Evolutionary conservation across 2,888 invertebrate species (phyloP).

Genomic region (Lymantria dispar): DNA sequence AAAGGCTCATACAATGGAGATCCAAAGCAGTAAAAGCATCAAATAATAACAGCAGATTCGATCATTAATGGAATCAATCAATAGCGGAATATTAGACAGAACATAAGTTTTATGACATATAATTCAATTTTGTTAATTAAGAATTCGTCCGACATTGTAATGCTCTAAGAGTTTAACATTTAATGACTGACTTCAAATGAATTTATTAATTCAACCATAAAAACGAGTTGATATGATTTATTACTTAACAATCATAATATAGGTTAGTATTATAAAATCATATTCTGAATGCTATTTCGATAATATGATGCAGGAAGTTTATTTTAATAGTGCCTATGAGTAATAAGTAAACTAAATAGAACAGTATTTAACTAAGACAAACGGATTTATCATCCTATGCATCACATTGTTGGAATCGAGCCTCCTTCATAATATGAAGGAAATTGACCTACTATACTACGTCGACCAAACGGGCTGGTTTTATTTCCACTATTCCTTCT

Average conservation of each 20-base stretch:
- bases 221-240: conserved; percentile 2
- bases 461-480: too few species aligned
- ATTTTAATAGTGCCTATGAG: too few species aligned
- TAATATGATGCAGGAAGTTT: too few species aligned
- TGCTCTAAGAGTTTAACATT: not conserved
- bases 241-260: not conserved
- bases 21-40: conserved; percentile 12
- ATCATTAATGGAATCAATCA: conserved; percentile 24
- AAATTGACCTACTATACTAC: too few species aligned
- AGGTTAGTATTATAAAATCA: too few species aligned
- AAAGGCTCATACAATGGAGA: conserved; percentile 10
- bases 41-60: conserved; percentile 21
- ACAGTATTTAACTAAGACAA: too few species aligned
- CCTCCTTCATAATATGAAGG: too few species aligned
- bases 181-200: not conserved
- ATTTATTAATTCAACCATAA: not conserved
- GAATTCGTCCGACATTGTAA: conserved; percentile 1
- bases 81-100: conserved; percentile 8
- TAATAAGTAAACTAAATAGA: too few species aligned
- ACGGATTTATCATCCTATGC: too few species aligned
- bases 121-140: conserved; percentile 9
- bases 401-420: too few species aligned
- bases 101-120: conserved; percentile 20
- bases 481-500: too few species aligned
- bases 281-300: too few species aligned